phyloP scores from a whole-genome alignment of 2,797 vertebrate species.

The Cyprinodon diabolis region DNA sequence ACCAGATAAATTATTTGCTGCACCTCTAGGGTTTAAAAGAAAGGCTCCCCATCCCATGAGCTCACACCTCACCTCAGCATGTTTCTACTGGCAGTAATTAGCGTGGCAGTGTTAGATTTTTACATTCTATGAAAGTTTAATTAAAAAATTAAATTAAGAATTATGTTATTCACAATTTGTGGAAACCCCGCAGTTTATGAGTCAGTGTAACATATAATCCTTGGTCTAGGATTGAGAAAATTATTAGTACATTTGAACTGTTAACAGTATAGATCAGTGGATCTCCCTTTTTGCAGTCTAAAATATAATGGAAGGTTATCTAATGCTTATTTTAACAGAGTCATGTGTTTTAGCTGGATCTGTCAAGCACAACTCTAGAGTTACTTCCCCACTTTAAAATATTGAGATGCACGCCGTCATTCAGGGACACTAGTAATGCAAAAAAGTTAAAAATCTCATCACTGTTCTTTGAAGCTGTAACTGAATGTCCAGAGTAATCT shows the following conservation, averaged over 20 bases:
- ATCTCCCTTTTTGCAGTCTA: background rate
- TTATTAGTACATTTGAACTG: background rate
- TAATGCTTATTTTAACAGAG: no score
- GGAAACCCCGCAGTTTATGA: background rate
- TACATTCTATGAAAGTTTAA: slow-evolving; percentile 34
- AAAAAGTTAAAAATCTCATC: no score
- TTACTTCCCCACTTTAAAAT: no score
- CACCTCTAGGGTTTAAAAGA: slow-evolving; percentile 12
- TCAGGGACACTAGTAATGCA: no score
- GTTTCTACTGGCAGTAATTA: slow-evolving; percentile 56
- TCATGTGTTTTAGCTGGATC: no score
- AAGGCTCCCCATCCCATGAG: slow-evolving; percentile 10
- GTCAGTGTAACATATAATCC: background rate
- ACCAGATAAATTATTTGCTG: slow-evolving; percentile 47
- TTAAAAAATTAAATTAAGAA: slow-evolving; percentile 15
- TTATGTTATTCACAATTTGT: background rate
- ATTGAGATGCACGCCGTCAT: no score
- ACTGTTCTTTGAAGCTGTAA: slow-evolving; percentile 6
- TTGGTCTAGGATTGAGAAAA: background rate
- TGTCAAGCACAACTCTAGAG: no score
- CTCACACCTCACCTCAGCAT: slow-evolving; percentile 17
- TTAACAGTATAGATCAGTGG: background rate
- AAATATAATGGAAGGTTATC: background rate
- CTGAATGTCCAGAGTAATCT: slow-evolving; percentile 34
- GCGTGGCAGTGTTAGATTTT: slow-evolving; percentile 49